These are phyloP conservation scores for Crotalus helleri DNA, from an alignment of 2,113 vertebrate species.

Conservation along the genomic window DNA sequence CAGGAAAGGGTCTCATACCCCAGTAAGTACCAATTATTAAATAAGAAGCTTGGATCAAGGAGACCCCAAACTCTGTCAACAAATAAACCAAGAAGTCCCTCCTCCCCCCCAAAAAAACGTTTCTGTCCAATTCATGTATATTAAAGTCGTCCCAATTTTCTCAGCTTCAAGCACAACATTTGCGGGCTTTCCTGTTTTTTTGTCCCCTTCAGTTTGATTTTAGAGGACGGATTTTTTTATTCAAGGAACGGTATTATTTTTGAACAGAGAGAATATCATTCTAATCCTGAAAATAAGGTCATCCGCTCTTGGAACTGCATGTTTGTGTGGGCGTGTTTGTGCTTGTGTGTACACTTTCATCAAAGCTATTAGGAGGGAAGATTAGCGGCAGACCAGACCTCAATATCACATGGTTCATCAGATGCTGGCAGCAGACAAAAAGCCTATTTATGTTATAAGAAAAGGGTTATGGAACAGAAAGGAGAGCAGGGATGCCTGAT, in stretches of 20 bases:
- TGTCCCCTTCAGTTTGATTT: background rate
- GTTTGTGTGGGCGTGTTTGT: background rate
- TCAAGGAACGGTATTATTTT: background rate
- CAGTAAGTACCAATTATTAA: background rate
- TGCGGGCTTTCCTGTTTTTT: background rate
- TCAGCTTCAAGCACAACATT: background rate
- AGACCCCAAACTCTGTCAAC: background rate
- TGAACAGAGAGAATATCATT: background rate
- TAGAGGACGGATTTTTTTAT: background rate
- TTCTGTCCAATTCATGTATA: background rate
- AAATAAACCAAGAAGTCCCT: background rate
- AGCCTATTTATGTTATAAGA: constrained; percentile 40
- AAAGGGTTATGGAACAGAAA: constrained; percentile 35
- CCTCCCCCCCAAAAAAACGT: background rate
- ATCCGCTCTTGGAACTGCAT: background rate
- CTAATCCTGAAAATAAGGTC: background rate
- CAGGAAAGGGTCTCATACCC: background rate
- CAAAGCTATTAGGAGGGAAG: constrained; percentile 5
- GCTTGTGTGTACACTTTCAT: background rate
- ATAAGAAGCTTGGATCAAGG: background rate
- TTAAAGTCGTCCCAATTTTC: background rate
- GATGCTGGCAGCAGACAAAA: constrained; percentile 43
- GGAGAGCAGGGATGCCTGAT: constrained; percentile 33
- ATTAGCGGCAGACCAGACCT: constrained; percentile 32
- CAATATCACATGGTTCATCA: constrained; percentile 40